Base-by-base conservation (phyloP, 1,140 invertebrate species). In the Eupeodes corollae region DNA sequence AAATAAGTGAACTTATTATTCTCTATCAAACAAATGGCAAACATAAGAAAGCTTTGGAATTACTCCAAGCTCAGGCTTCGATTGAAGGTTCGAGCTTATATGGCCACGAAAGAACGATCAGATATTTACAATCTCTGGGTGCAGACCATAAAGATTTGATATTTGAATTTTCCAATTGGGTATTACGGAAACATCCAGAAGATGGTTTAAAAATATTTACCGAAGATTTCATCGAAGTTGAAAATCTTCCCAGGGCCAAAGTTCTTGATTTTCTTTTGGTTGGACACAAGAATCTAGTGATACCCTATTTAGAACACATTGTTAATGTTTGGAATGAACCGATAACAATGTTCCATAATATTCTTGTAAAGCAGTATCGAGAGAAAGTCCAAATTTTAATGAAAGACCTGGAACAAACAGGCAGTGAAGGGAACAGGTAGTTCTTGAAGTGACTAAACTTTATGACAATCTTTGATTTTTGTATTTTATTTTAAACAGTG, bases 141-240 rank as follows among this genome's bases (percentile, higher is more conserved):
- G 61, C 72, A 13, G 86, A 94, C 51, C 78, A 98, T 64, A 78
- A 96, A 52, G 82, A 91, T 54, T 68, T 98, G 32, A 95, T 98
- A 56, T 85, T 97, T 55, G 86, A 97, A 67, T 98, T 93, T 74
- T 79, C 91, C n/a, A 82, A 86, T 49, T 95, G 91, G 89, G 86
- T 98, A 38, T 68, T 98, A 15, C 79, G 82, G 51, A 77, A 84
- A 56, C 74, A 88, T 69, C 90, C 91, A 2, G 84, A 90, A 54
- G 88, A 95, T 69, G 94, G 92, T 11, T 68, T 98, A 1, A 84
- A 87, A 64, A 97, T 97, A 62, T 98, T 97, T 63, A 95, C 86
- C 44, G 93, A 96, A 69, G 89, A 96, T 64, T 73, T 88, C 10
- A 69, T 80, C 44, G 91, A 93, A 78, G 86, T 91, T 1, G 90